Evolutionary conservation across 2,113 vertebrate genomes (phyloP), one percentile per base, ranked within the genome.

Genomic region (Oncorhynchus masou): DNA sequence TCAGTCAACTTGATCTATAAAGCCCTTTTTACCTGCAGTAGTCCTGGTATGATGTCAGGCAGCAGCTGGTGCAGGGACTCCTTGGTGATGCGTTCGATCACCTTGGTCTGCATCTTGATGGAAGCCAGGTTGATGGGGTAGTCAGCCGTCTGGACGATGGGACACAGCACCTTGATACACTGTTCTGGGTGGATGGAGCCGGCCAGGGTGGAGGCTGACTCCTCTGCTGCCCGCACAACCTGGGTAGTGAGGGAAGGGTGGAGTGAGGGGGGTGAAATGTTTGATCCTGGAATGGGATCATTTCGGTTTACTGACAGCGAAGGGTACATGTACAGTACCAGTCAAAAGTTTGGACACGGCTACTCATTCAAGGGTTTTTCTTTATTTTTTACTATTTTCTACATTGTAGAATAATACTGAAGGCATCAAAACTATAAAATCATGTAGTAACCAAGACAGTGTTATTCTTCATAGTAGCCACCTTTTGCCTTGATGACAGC

Each of bases 71-170:
- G 94, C 79, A 99, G 87, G 0, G 95, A 94, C 74, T 97, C 96
- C 92, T 95, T 95, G 78, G 95, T 84, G 59, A 96, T 95, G 85
- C 97, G 95, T 82, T 99, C 96, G 0, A 97, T 95, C 67, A 98
- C 97, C 81, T 95, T 95, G 0, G 97, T 98, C 89, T 98, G 96
- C 97, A 99, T 99, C 91, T 98, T 99, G 89, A 99, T 99, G 87
- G 97, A 96, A 0, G 97, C 96, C 68, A 99, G 93, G 79, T 98
- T 97, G 88, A 99, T 95, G 88, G 97, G 97, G 85, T 97, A 99
- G 88, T 98, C 96, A 0, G 97, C 97, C 0, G 97, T 98, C 93
- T 99, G 97, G 86, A 99, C 94, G 86, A 99, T 98, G 85, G 97
- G 97, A 80, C 97, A 97, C 57, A 99, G 95, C 39, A 99, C 97